Base-by-base conservation (phyloP, 1,140 invertebrate species). In the Dolichoris vasculosae region DNA sequence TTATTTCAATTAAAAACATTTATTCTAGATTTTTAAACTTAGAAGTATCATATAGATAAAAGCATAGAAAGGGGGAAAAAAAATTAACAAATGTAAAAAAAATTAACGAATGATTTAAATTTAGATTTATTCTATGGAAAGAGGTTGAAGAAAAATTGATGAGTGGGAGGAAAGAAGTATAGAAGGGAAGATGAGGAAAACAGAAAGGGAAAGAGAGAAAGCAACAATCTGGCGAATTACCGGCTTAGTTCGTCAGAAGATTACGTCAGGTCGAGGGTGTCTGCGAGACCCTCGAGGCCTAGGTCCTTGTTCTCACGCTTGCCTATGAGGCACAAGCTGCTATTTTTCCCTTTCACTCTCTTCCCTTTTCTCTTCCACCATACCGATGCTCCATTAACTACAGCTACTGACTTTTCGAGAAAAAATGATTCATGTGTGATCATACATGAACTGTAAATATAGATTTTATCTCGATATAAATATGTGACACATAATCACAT, bases 261-360 rank as follows among this genome's bases (percentile, higher is more conserved):
- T 93, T 93, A 93, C 88, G 92, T 92, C 92, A 92, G 92, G 91
- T 93, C 89, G 91, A 92, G 92, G 91, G 93, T 93, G 92, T 93
- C 91, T 91, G 91, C 88, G 88, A 88, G 89, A 88, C 90, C 88
- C 90, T 79, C 84, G 90, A 88, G 91, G 88, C 82, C 87, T 82
- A 55, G 88, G 86, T 80, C 82, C 86, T 83, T 67, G 46, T 82
- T 76, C 73, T 79, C 87, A 83, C 87, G 38, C 73, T 77, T 81
- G 51, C 51, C 35, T 79, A 43, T 86, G 63, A 78, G 80, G 71
- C 48, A 63, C 80, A 55, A 69, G 77, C 48, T 38, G 51, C 32
- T 76, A 26, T 35, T 35, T 38, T 81, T 55, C 40, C 55, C n/a
- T 51, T 43, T 85, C 43, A 7, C 17, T 59, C 75, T 51, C 26